These are phyloP conservation scores for Osedax fenrisi DNA, from an alignment of 2,888 invertebrate genomes.

Conservation along the genomic window DNA sequence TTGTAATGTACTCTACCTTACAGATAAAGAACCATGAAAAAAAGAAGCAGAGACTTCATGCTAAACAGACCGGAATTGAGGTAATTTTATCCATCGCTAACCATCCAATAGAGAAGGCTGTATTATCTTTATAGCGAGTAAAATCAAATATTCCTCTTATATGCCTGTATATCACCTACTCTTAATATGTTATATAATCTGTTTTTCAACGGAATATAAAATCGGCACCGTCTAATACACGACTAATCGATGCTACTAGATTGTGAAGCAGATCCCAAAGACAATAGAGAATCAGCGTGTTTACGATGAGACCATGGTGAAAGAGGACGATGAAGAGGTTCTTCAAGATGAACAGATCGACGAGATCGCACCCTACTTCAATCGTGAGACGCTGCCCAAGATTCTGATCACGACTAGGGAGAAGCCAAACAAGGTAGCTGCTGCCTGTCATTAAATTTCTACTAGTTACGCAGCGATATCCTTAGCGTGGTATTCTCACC, in stretches of 20 bases:
- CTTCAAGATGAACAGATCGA: conserved; percentile 60
- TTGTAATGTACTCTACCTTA: neutral
- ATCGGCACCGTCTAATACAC: no score
- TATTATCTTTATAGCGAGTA: no score
- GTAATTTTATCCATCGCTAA: neutral
- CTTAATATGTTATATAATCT: no score
- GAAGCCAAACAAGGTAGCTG: conserved; percentile 63
- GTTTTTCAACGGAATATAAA: no score
- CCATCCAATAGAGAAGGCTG: no score
- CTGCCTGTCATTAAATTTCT: no score
- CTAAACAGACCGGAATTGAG: neutral
- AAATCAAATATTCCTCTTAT: no score
- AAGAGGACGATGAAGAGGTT: conserved; percentile 61
- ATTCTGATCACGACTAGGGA: conserved; percentile 88
- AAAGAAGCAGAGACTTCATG: neutral
- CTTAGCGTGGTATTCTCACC: no score
- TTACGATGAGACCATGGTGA: conserved; percentile 73
- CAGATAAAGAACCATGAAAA: neutral
- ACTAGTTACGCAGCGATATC: no score
- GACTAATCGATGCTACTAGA: no score
- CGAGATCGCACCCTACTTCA: conserved; percentile 76
- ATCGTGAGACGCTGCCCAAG: conserved; percentile 75
- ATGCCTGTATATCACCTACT: no score
- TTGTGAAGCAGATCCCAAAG: conserved; percentile 58
- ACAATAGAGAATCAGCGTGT: conserved; percentile 84